A percentile compares a stretch with the other conserved stretches of the same genome.
These are phyloP conservation scores for Bedellia somnulentella DNA, from an alignment of 2,888 invertebrate genomes.

Conservation along the genomic window DNA sequence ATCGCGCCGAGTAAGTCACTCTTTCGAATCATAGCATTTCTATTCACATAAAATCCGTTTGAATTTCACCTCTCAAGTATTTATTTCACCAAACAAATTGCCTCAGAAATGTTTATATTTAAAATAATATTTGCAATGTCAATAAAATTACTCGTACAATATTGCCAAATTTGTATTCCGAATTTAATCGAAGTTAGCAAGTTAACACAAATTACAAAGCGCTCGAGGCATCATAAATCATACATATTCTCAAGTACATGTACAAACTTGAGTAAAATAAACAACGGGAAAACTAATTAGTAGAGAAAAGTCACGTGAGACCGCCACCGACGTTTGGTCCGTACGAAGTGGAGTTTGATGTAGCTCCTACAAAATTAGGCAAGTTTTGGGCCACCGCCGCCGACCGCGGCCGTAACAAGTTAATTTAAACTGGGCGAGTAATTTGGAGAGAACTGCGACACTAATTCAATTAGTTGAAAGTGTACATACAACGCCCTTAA, in stretches of 20 bases:
- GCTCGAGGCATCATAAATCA: slow-evolving; percentile 3
- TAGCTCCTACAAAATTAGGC: slow-evolving; percentile 9
- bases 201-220: slow-evolving; percentile 4
- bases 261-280: slow-evolving; percentile 8
- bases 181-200: slow-evolving; percentile 1
- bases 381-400: slow-evolving; percentile 8
- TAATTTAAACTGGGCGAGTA: slow-evolving; percentile 10
- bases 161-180: neutral
- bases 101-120: too few relatives aligned
- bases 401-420: slow-evolving; percentile 8
- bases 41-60: too few relatives aligned
- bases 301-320: slow-evolving; percentile 7
- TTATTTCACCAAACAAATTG: too few relatives aligned
- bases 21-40: too few relatives aligned
- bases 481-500: slow-evolving; percentile 6
- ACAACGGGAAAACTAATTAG: slow-evolving; percentile 8
- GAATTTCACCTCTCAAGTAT: too few relatives aligned
- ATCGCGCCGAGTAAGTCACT: too few relatives aligned
- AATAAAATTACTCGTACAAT: too few relatives aligned
- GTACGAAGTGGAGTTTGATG: slow-evolving; percentile 8
- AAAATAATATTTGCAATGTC: too few relatives aligned
- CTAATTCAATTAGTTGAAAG: slow-evolving; percentile 9
- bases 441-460: slow-evolving; percentile 8
- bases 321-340: slow-evolving; percentile 3
- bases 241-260: neutral